Evolutionary conservation across 2,113 vertebrate species (phyloP), one percentile per base, ranked within the genome.

Genomic region (Hassar affinis): DNA sequence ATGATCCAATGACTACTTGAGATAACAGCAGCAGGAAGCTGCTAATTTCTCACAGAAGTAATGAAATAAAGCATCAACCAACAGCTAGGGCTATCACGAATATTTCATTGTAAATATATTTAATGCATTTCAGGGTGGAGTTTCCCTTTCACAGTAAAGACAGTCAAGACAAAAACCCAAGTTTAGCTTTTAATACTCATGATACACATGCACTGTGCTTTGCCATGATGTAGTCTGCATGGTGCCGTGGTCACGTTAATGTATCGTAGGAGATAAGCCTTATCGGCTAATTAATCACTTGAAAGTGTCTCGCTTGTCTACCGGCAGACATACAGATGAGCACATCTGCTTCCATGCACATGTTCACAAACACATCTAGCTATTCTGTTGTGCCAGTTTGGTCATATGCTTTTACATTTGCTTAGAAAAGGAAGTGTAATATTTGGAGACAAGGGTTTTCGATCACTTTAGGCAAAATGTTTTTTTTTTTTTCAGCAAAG

Each of bases 401-500:
- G 12, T 72, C 52, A 2, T 22, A 25, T 74, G 38, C 33, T 20
- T 47, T 75, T 78, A 38, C 51, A 77, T 80, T 75, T 71, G 30
- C 30, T 71, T 20, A 30, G 27, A 62, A 77, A 76, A 77, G 51
- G 68, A 72, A 7, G 2, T 6, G 47, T 82, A 75, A 38, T 62
- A 51, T 45, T 57, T 59, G 38, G 11, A 30, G 33, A 84, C 79
- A 86, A 86, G 18, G 61, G 78, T 81, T 42, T 77, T 77, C 76
- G 45, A 35, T 54, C 15, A 71, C 78, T 78, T 64, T n/a, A 45
- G 72, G 72, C n/a, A 1, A 59, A 9, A 18, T 30, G 62, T 4
- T 20, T 5, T 27, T 12, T 61, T n/a, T 27, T n/a, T 59, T 59
- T 7, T 59, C 52, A 78, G 71, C 82, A 81, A 79, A 79, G 78